phyloP scores from a whole-genome alignment of 2,113 vertebrate genomes.

The Bombycilla garrulus region DNA sequence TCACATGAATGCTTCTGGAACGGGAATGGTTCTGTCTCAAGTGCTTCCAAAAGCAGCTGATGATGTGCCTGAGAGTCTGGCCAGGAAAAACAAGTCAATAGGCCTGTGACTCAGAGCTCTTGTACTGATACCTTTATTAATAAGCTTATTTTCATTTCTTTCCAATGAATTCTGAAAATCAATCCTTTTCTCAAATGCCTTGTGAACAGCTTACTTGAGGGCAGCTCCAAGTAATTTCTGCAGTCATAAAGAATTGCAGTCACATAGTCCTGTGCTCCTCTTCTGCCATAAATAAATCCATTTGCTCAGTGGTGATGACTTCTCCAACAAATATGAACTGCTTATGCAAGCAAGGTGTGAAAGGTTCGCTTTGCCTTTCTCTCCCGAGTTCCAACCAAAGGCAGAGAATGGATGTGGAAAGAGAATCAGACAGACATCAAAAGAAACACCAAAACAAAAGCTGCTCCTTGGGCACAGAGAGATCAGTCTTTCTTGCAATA shows the following conservation, averaged over 20 bases:
- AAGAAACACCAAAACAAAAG: background rate
- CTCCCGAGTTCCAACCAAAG: background rate
- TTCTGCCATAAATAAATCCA: background rate
- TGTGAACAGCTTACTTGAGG: background rate
- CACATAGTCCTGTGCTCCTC: background rate
- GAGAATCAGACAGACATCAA: background rate
- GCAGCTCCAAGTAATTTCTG: background rate
- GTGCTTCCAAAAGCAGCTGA: background rate
- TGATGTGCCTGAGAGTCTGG: background rate
- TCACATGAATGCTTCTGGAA: background rate
- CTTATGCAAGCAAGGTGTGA: background rate
- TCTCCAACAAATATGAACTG: background rate
- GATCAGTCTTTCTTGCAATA: background rate
- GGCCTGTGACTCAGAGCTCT: background rate
- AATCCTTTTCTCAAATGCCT: background rate
- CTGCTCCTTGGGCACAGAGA: background rate
- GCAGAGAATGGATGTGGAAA: background rate
- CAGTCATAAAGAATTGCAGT: background rate
- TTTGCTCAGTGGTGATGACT: background rate
- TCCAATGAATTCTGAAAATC: conserved; percentile 3
- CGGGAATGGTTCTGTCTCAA: background rate
- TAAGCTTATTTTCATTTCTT: conserved; percentile 11
- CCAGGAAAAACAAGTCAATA: background rate
- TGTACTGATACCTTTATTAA: background rate
- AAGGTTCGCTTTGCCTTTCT: background rate